Evolutionary conservation across 2,797 vertebrate species (phyloP).

Genomic region (Dromococcyx pavoninus): DNA sequence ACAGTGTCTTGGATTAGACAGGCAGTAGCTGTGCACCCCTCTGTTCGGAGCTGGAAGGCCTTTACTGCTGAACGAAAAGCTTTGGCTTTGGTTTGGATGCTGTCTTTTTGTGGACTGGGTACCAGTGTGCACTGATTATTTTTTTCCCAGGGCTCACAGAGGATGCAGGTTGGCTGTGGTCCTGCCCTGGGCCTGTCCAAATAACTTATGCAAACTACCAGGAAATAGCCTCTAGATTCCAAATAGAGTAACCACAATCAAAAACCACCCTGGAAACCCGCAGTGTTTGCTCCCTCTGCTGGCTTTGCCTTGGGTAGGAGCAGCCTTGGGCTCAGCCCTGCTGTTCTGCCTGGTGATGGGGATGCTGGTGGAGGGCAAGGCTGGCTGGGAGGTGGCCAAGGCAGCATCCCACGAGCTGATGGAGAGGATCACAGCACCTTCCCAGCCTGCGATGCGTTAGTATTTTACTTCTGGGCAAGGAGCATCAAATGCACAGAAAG

Average conservation of each 20-base stretch:
- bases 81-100: neutral
- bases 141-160: neutral
- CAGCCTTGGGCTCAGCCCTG: neutral
- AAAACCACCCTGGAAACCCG: neutral
- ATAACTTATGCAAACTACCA: neutral
- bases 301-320: neutral
- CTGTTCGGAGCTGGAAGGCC: neutral
- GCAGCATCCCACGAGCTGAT: neutral
- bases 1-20: neutral
- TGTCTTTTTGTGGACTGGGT: neutral
- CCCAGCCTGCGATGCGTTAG: neutral
- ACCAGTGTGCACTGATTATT: accelerated
- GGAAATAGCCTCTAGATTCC: neutral
- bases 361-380: accelerated
- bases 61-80: neutral
- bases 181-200: neutral
- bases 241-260: neutral
- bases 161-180: neutral
- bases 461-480: neutral
- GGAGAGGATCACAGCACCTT: neutral
- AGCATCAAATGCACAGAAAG: neutral
- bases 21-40: neutral
- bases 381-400: neutral
- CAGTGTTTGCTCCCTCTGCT: slow-evolving; percentile 54
- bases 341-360: neutral